Evolutionary conservation across 2,113 vertebrate genomes (phyloP).

Genomic region (Malurus cyaneus): DNA sequence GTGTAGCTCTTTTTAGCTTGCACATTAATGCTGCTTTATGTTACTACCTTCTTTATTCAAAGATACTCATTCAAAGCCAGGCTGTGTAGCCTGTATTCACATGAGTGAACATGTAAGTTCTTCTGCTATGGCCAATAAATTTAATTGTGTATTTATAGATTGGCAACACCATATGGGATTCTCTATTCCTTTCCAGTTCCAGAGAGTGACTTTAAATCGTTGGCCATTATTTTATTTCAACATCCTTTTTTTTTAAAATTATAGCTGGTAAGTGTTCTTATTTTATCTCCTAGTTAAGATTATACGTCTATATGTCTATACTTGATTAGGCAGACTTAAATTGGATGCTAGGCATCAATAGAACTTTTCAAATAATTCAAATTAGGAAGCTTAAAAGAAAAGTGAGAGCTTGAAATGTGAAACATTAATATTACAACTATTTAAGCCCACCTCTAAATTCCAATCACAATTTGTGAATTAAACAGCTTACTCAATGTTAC

Average conservation of each 20-base stretch:
- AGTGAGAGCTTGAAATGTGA: neutral
- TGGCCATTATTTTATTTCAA: neutral
- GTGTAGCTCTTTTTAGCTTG: neutral
- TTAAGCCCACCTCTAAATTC: neutral
- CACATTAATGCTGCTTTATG: neutral
- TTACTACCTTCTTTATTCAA: neutral
- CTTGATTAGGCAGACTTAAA: neutral
- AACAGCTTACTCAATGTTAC: neutral
- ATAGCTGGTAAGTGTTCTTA: neutral
- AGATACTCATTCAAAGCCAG: neutral
- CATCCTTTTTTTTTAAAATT: neutral
- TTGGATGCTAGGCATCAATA: neutral
- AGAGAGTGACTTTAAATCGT: neutral
- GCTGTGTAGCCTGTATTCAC: neutral
- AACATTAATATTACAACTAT: neutral
- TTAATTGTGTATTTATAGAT: neutral
- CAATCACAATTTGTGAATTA: neutral
- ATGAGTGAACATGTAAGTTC: neutral
- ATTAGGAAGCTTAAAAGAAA: neutral
- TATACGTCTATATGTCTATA: neutral
- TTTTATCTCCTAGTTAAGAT: neutral
- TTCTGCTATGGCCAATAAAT: neutral
- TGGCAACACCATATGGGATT: neutral
- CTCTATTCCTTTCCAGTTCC: neutral
- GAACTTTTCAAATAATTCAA: neutral